These are phyloP conservation scores for Penaeus japonicus DNA, from an alignment of 1,140 invertebrate species.

Conservation along the genomic window DNA sequence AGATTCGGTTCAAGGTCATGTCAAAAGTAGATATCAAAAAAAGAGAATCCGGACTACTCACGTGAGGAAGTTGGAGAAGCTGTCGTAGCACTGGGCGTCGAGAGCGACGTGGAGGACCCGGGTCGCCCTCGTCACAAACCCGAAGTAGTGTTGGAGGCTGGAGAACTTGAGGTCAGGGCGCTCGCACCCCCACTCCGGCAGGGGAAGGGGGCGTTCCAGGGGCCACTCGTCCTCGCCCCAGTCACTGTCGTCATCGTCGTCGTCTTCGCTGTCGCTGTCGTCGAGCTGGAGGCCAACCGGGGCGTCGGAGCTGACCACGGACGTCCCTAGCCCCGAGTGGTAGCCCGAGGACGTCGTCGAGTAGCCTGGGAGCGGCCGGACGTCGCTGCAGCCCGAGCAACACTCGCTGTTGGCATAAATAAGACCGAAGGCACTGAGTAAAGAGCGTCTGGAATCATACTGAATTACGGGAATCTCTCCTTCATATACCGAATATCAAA, in stretches of 20 bases:
- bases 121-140: slow-evolving; percentile 61
- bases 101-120: slow-evolving; percentile 18
- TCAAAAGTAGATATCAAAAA: neutral
- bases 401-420: too few relatives aligned
- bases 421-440: too few relatives aligned
- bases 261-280: neutral
- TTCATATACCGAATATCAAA: too few relatives aligned
- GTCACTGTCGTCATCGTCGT: slow-evolving; percentile 30
- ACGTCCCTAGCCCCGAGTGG: neutral
- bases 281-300: neutral
- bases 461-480: too few relatives aligned
- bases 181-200: slow-evolving; percentile 72
- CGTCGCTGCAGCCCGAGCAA: too few relatives aligned
- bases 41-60: neutral
- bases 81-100: slow-evolving; percentile 58
- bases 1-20: neutral
- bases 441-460: too few relatives aligned
- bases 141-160: slow-evolving; percentile 83
- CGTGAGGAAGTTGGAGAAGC: slow-evolving; percentile 44
- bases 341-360: neutral
- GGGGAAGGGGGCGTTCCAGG: slow-evolving; percentile 72
- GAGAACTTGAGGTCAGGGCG: slow-evolving; percentile 81
- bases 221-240: slow-evolving; percentile 68
- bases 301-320: neutral
- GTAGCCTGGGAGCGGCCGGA: neutral